phyloP scores from a whole-genome alignment of 2,113 vertebrate species.

The Hyperoodon ampullatus region DNA sequence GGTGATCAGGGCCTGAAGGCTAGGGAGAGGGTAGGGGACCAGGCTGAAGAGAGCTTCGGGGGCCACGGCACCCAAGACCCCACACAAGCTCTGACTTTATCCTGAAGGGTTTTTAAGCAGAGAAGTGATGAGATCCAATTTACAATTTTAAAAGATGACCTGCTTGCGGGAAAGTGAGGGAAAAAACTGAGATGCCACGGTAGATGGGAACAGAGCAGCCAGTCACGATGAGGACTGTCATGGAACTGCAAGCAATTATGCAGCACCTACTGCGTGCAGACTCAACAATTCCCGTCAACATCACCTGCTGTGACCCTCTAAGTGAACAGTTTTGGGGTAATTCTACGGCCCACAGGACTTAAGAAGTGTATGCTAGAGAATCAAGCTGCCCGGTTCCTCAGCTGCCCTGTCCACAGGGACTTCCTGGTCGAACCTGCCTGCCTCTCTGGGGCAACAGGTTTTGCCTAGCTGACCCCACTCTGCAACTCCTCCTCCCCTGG shows the following conservation, averaged over 20 bases:
- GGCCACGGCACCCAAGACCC: not conserved
- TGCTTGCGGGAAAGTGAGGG: not conserved
- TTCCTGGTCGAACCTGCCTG: not conserved
- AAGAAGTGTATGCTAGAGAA: not conserved
- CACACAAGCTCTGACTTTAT: fast-evolving
- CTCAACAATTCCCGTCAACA: not conserved
- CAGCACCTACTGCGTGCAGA: not conserved
- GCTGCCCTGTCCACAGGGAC: not conserved
- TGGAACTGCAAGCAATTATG: not conserved
- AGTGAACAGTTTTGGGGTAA: not conserved
- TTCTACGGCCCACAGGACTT: fast-evolving
- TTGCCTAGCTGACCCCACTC: not conserved
- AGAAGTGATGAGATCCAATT: not conserved
- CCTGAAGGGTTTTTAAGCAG: not conserved
- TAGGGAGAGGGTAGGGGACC: not conserved
- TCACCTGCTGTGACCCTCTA: not conserved
- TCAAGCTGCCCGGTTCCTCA: not conserved
- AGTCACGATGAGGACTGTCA: not conserved
- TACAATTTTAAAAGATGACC: not conserved
- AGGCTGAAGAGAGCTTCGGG: not conserved
- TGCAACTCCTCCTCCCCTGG: too few species aligned
- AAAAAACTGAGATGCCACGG: too few species aligned
- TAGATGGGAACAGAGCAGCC: not conserved
- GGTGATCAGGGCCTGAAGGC: not conserved
- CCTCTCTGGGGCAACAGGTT: fast-evolving